A percentile compares a stretch with the other conserved stretches of the same genome.
Conservation (phyloP, 2,113 vertebrate genomes). For the Cochlearius cochlearius region DNA sequence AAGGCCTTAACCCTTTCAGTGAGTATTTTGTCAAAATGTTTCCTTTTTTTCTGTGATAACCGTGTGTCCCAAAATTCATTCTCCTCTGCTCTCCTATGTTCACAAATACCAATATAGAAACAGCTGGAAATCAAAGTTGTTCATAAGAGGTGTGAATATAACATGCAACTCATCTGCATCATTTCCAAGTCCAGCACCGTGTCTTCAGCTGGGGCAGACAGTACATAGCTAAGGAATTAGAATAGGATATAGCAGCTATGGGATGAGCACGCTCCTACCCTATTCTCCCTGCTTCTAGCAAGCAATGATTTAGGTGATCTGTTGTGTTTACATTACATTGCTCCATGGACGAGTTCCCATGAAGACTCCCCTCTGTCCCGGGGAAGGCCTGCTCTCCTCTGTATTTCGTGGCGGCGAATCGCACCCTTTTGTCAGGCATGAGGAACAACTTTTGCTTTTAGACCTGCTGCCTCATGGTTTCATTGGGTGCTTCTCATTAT, state of each 20-base stretch:
- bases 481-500: neutral
- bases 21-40: slow-evolving; percentile 75
- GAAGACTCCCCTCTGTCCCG: neutral
- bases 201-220: neutral
- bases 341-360: neutral
- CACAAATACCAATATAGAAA: neutral
- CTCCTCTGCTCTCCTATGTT: neutral
- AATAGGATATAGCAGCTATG: neutral
- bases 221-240: neutral
- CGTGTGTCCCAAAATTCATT: neutral
- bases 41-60: neutral
- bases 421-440: neutral
- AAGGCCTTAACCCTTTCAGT: slow-evolving; percentile 91
- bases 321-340: neutral
- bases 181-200: neutral
- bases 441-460: neutral
- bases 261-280: neutral
- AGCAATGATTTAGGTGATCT: neutral
- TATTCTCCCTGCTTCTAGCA: neutral
- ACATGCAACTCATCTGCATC: neutral
- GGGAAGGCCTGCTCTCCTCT: neutral
- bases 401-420: neutral
- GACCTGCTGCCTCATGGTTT: neutral
- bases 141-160: neutral
- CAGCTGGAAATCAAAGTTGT: neutral